Evolutionary conservation across 2,888 invertebrate genomes (phyloP).

Genomic region (Maniola hyperantus): DNA sequence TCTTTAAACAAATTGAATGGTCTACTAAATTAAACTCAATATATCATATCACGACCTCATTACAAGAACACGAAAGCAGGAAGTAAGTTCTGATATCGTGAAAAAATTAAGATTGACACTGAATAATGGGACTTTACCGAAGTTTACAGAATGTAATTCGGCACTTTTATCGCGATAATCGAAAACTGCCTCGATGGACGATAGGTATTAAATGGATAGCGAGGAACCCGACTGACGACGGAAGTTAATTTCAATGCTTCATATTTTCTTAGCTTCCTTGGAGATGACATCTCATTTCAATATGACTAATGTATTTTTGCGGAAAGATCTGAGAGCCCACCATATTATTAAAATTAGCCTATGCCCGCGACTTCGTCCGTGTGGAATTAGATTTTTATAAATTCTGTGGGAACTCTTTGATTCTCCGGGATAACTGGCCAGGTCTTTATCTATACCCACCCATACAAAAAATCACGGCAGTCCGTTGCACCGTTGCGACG

Average conservation of each 20-base stretch:
- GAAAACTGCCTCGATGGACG: slow-evolving; percentile 22
- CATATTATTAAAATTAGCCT: too few species aligned
- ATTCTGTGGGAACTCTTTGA: too few species aligned
- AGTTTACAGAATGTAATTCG: slow-evolving; percentile 30
- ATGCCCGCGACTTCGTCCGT: too few species aligned
- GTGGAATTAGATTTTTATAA: too few species aligned
- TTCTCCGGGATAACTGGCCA: too few species aligned
- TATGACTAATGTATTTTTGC: not conserved
- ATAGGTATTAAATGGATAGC: slow-evolving; percentile 18
- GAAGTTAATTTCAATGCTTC: slow-evolving; percentile 3
- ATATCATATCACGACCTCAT: not conserved
- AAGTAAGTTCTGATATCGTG: slow-evolving; percentile 2
- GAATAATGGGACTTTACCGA: slow-evolving; percentile 31
- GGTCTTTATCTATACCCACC: too few species aligned
- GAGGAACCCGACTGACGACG: not conserved
- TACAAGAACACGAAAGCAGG: not conserved
- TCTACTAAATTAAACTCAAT: not conserved
- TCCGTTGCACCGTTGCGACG: too few species aligned
- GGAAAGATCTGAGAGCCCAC: too few species aligned
- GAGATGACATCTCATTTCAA: not conserved
- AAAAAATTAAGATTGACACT: slow-evolving; percentile 25
- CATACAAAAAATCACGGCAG: too few species aligned
- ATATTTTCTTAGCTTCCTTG: slow-evolving; percentile 11
- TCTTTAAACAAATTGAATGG: not conserved
- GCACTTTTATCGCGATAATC: slow-evolving; percentile 35